Evolutionary conservation across 2,113 vertebrate species (phyloP).

Genomic region (Atlantisia rogersi): DNA sequence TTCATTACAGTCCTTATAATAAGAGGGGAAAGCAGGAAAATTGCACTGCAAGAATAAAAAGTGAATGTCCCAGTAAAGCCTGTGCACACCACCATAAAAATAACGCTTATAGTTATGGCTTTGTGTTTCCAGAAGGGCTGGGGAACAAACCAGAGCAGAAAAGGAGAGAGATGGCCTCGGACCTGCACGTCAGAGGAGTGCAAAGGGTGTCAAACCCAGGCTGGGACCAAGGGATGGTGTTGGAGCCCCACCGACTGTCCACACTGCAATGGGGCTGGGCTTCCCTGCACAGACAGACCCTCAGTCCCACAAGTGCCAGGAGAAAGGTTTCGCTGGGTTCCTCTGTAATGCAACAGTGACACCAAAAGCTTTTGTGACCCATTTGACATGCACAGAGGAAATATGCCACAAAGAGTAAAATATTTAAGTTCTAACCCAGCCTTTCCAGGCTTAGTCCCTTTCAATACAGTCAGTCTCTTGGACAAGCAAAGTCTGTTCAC

Average conservation of each 20-base stretch:
- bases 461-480: neutral
- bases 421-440: neutral
- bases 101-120: neutral
- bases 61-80: neutral
- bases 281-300: neutral
- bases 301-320: neutral
- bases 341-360: neutral
- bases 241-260: neutral
- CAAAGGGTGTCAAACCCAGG: neutral
- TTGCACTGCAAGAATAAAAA: neutral
- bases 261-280: fast-evolving
- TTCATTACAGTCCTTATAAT: neutral
- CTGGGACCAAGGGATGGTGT: neutral
- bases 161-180: neutral
- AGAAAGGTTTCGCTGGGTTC: neutral
- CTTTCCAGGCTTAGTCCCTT: neutral
- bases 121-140: neutral
- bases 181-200: neutral
- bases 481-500: neutral
- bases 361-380: neutral
- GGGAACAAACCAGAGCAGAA: fast-evolving
- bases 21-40: neutral
- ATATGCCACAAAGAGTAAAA: neutral
- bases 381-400: neutral
- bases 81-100: neutral